Percentiles rank a stretch among this genome's conserved stretches.
These are phyloP conservation scores for Eulemur albifrons DNA, from an alignment of 2,797 vertebrate genomes.

Conservation along the genomic window DNA sequence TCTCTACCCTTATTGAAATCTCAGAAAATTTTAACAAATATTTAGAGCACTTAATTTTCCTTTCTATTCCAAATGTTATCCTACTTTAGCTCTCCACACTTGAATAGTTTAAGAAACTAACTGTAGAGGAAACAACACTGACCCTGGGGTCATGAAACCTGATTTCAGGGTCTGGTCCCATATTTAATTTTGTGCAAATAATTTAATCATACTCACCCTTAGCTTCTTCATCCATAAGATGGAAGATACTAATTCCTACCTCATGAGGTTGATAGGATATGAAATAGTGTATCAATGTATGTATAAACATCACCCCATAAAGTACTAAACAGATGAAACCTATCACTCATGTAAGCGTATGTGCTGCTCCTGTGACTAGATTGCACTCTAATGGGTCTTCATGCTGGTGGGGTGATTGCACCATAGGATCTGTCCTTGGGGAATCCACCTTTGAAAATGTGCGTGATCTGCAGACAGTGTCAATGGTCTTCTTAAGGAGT, in stretches of 20 bases:
- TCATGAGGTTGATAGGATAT: background rate
- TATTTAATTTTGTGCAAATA: background rate
- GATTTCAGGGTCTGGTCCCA: background rate
- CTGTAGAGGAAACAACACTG: background rate
- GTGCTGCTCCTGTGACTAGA: no score
- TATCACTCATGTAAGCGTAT: accelerated
- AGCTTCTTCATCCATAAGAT: background rate
- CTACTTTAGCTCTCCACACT: background rate
- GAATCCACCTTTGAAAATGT: background rate
- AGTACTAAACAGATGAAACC: background rate
- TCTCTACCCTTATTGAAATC: background rate
- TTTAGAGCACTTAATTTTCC: background rate
- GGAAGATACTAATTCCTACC: background rate
- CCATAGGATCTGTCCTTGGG: no score
- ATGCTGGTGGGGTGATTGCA: no score
- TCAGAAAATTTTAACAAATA: background rate
- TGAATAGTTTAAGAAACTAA: background rate
- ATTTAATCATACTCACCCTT: background rate
- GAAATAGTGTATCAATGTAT: background rate
- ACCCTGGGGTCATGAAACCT: background rate
- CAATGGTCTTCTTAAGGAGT: background rate
- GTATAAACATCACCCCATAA: background rate
- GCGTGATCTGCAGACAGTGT: no score
- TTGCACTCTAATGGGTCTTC: background rate
- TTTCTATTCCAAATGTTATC: background rate